These are phyloP conservation scores for Ophion costatus DNA, from an alignment of 2,888 invertebrate genomes.

Conservation along the genomic window DNA sequence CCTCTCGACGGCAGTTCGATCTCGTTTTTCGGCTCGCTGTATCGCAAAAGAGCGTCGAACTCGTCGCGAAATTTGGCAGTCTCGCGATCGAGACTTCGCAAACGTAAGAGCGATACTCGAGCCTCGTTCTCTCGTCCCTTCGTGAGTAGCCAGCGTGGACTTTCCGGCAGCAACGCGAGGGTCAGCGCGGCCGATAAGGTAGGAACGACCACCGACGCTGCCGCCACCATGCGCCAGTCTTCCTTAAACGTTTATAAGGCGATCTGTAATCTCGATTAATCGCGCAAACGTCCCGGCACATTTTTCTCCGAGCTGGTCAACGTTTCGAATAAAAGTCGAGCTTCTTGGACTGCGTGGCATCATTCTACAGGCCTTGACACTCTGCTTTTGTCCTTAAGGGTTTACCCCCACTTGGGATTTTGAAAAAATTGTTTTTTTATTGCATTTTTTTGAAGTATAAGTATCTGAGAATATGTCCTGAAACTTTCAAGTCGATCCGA, in stretches of 20 bases:
- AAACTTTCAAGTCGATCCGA: too few relatives aligned
- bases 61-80: slow-evolving; percentile 67
- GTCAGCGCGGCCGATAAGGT: slow-evolving; percentile 77
- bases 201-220: slow-evolving; percentile 80
- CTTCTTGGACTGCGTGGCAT: too few relatives aligned
- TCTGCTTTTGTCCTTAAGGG: too few relatives aligned
- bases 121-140: slow-evolving; percentile 83
- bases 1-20: slow-evolving; percentile 40
- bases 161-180: slow-evolving; percentile 83
- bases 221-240: slow-evolving; percentile 80
- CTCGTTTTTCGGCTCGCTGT: slow-evolving; percentile 58
- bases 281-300: background rate
- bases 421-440: too few relatives aligned
- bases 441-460: too few relatives aligned
- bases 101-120: slow-evolving; percentile 77
- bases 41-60: slow-evolving; percentile 67
- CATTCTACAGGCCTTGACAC: too few relatives aligned
- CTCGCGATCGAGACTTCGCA: slow-evolving; percentile 77
- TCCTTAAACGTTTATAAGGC: slow-evolving; percentile 72
- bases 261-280: background rate
- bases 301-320: background rate
- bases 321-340: background rate
- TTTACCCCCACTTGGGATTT: too few relatives aligned
- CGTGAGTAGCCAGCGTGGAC: slow-evolving; percentile 84
- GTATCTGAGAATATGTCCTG: too few relatives aligned